Conservation (phyloP, 2,797 vertebrate genomes). For the Cyprinodon diabolis region DNA sequence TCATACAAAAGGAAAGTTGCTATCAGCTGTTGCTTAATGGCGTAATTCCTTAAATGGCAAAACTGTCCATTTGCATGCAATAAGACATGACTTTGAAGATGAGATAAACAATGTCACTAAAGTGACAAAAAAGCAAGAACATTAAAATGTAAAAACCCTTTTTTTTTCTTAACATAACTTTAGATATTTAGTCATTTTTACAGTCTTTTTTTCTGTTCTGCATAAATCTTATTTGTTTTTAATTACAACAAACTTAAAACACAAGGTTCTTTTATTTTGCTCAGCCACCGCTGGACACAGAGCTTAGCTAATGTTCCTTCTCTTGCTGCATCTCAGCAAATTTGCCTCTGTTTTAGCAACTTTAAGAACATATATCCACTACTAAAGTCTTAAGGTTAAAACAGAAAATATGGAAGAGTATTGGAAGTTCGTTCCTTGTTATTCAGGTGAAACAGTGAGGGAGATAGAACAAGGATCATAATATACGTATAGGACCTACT, state of each 20-base stretch:
- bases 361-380: not conserved
- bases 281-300: too few relatives aligned
- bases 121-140: too few relatives aligned
- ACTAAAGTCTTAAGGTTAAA: not conserved
- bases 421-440: not conserved
- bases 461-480: not conserved
- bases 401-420: not conserved
- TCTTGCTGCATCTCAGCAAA: not conserved
- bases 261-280: too few relatives aligned
- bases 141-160: too few relatives aligned
- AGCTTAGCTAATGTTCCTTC: not conserved
- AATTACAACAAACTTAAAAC: not conserved
- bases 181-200: too few relatives aligned
- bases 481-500: not conserved
- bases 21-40: not conserved
- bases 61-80: not conserved
- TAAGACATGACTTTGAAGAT: too few relatives aligned
- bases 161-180: too few relatives aligned
- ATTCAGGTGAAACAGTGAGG: not conserved
- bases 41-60: not conserved
- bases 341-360: not conserved
- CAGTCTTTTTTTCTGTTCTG: too few relatives aligned
- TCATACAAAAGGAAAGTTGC: slow-evolving; percentile 6
- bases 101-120: too few relatives aligned
- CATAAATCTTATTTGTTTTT: not conserved